Conservation (phyloP, 2,113 vertebrate species). For the Pygathrix nemaeus region DNA sequence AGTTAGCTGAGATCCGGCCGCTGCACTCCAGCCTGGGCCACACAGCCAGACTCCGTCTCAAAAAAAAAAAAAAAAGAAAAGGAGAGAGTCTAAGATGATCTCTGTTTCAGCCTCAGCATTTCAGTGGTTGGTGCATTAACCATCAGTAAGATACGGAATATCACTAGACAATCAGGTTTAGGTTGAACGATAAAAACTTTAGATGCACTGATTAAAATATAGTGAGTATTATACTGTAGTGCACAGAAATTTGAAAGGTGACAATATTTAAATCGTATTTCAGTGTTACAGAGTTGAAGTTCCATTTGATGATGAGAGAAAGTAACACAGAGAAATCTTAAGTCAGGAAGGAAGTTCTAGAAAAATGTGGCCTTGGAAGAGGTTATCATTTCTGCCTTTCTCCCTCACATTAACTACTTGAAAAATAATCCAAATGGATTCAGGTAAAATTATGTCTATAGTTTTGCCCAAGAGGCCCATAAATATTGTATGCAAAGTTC, state of each 20-base stretch:
- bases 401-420: not conserved
- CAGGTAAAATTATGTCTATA: not conserved
- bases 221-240: not conserved
- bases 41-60: no score
- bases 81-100: not conserved
- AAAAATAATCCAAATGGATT: slow-evolving; percentile 20
- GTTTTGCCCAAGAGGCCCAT: not conserved
- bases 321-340: not conserved
- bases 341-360: not conserved
- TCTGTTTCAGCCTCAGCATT: not conserved
- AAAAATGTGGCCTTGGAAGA: not conserved
- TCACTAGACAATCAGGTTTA: not conserved
- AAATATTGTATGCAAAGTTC: not conserved
- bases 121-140: not conserved
- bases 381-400: not conserved
- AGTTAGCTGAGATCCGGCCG: no score
- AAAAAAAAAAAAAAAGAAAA: not conserved
- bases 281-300: not conserved
- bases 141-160: not conserved
- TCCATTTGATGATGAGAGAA: not conserved
- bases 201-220: not conserved
- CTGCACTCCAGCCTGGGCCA: no score
- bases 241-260: not conserved
- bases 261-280: slow-evolving; percentile 3
- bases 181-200: not conserved